Base-by-base conservation (phyloP, 2,113 vertebrate species). In the Thunnus maccoyii region DNA sequence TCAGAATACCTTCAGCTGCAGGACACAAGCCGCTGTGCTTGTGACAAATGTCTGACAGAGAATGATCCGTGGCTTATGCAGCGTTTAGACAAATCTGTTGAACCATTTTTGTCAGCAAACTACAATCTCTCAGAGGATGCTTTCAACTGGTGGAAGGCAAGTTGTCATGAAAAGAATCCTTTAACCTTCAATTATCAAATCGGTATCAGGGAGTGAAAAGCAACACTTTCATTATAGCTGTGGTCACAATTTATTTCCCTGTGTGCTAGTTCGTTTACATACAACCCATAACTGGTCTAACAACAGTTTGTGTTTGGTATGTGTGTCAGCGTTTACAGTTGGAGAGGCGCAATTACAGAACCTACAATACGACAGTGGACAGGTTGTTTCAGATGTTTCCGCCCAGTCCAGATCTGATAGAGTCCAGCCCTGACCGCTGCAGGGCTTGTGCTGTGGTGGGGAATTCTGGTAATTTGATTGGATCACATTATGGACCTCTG, bases 371-470 rank as follows among this genome's bases (percentile, higher is more conserved):
- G 27, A 94, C 93, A 3, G 67, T 97, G 32, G 55, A 83, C 22
- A 92, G 80, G 20, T 57, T 98, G 66, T 98, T 99, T 83, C 57
- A 57, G 2, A 4, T 95, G 1, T 91, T 98, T 68, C 96, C 96
- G 0, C 80, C 92, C 6, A 57, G 85, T 0, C 92, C 96, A 3
- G 86, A 90, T 0, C 47, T 94, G 76, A 77, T 91, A 77, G 87
- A 93, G 17, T 83, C 88, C 41, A 72, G 83, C 3, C 47, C 83
- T 0, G 74, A 61, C 3, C 78, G 74, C 2, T 97, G 96, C 91
- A 86, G 96, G 67, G 95, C 93, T 5, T 99, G 97, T 0, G 96
- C 97, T 0, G 96, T 99, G 0, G 96, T 98, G 62, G 97, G 97
- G 25, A 99, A 99, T 86, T 98, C 97, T 0, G 96, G 94, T 2